Base-by-base conservation (phyloP, 64 coral and sea anemone genomes). In the Dendronephthya gigantea region DNA sequence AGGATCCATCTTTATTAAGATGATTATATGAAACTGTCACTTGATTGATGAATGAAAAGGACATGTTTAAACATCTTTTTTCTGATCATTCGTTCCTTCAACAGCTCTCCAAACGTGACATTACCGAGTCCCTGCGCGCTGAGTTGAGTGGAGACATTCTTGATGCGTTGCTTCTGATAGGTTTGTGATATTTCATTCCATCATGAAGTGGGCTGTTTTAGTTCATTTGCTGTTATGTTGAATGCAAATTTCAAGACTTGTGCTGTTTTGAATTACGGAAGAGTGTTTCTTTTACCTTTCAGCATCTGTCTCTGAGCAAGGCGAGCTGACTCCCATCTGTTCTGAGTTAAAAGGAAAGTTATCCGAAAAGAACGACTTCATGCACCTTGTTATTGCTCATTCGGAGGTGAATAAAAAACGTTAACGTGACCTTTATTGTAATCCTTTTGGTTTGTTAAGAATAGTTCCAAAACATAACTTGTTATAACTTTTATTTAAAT, bases 61-160 rank as follows among this genome's bases (percentile, higher is more conserved):
- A n/a, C n/a, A n/a, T n/a, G n/a, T n/a, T n/a, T n/a, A n/a, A n/a
- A n/a, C n/a, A 39, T 84, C 48, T 13, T 50, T 81, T 12, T 81
- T 51, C 10, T 15, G 49, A 25, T 52, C 39, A 0, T 11, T 50
- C 31, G 81, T 41, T 22, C 32, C 17, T 45, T 28, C 14, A 55
- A 35, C 58, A 91, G 90, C 32, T 91, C 40, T 31, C 79, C 1
- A 83, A 91, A 27, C 79, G 70, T 48, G 90, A 91, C 28, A 91
- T 91, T 52, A 85, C 87, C 2, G 82, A 84, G 83, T 59, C 40
- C 5, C 83, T 91, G 11, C 58, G 87, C n/a, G 81, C 83, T 28
- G 90, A 91, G 49, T 87, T 91, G 82, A 88, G 56, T 50, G 85
- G 86, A 52, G 90, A 91, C 62, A 39, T 88, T 16, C 85, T 83